phyloP scores from a whole-genome alignment of 2,888 invertebrate genomes.

The Heteromyza rotundicornis region DNA sequence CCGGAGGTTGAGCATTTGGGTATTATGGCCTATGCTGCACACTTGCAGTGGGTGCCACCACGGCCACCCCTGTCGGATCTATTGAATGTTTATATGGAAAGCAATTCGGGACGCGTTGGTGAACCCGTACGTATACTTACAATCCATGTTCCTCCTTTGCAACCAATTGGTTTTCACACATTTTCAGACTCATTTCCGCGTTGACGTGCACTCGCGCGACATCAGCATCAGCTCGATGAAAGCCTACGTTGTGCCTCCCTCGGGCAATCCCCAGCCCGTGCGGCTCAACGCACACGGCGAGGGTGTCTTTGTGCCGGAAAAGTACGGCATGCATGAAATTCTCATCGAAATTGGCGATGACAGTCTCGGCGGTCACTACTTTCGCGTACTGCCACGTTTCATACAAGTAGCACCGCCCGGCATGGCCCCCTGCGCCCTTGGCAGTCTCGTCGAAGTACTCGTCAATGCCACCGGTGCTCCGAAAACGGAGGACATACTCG shows the following conservation, averaged over 20 bases:
- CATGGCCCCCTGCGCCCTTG: conserved; percentile 94
- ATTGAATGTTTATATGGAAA: conserved; percentile 79
- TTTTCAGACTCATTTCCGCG: conserved; percentile 76
- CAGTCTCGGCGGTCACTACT: conserved; percentile 71
- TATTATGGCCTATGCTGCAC: conserved; percentile 96
- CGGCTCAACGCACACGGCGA: conserved; percentile 76
- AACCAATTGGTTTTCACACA: too few relatives aligned
- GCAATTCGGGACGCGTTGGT: conserved; percentile 84
- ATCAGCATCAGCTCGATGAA: conserved; percentile 75
- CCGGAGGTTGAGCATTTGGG: conserved; percentile 95
- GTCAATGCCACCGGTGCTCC: conserved; percentile 85
- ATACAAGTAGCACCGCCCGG: conserved; percentile 89
- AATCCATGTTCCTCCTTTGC: conserved; percentile 4
- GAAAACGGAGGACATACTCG: conserved; percentile 82
- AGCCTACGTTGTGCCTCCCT: conserved; percentile 79
- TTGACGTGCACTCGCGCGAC: conserved; percentile 74
- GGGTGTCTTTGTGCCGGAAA: conserved; percentile 85
- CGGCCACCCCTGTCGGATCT: conserved; percentile 83
- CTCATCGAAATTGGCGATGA: conserved; percentile 72
- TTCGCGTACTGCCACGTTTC: conserved; percentile 85
- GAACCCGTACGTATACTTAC: conserved; percentile 77
- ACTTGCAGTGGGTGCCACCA: conserved; percentile 88
- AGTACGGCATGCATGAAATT: conserved; percentile 91
- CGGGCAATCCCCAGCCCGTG: conserved; percentile 70
- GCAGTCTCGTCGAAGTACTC: conserved; percentile 93